These are phyloP conservation scores for Archips xylosteana DNA, from an alignment of 2,888 invertebrate genomes.

Conservation along the genomic window DNA sequence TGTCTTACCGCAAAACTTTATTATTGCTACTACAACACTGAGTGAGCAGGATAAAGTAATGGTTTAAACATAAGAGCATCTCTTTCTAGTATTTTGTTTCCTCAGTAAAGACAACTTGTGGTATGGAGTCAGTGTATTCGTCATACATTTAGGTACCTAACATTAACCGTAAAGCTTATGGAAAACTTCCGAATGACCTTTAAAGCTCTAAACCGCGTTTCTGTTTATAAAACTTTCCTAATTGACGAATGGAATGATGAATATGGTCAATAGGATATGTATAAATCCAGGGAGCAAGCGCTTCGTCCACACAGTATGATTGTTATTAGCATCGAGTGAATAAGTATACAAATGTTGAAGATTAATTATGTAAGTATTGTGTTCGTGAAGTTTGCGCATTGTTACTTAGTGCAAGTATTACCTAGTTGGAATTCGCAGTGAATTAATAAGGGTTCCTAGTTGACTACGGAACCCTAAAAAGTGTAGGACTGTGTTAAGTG, in stretches of 20 bases:
- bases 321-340: constrained; percentile 22
- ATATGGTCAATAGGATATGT: constrained; percentile 28
- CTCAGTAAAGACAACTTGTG: constrained; percentile 12
- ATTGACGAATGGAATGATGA: constrained; percentile 36
- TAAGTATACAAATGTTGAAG: constrained; percentile 8
- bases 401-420: not conserved
- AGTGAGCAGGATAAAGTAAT: constrained; percentile 25
- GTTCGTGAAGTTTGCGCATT: not conserved
- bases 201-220: constrained; percentile 35
- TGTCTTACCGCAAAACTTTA: not conserved
- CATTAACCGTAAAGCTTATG: constrained; percentile 26
- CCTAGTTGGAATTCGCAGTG: not conserved
- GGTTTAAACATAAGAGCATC: constrained; percentile 27
- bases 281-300: constrained; percentile 29
- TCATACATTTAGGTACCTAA: constrained; percentile 10
- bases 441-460: too few relatives aligned
- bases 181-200: constrained; percentile 30
- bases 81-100: constrained; percentile 19
- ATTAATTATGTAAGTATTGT: constrained; percentile 29
- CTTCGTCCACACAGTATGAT: constrained; percentile 18
- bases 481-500: not conserved
- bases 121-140: constrained; percentile 6
- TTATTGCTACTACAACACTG: not conserved
- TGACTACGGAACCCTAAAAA: too few relatives aligned
- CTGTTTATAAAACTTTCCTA: constrained; percentile 39